These are phyloP conservation scores for Campaea margaritaria DNA, from an alignment of 2,888 invertebrate genomes.

Conservation along the genomic window DNA sequence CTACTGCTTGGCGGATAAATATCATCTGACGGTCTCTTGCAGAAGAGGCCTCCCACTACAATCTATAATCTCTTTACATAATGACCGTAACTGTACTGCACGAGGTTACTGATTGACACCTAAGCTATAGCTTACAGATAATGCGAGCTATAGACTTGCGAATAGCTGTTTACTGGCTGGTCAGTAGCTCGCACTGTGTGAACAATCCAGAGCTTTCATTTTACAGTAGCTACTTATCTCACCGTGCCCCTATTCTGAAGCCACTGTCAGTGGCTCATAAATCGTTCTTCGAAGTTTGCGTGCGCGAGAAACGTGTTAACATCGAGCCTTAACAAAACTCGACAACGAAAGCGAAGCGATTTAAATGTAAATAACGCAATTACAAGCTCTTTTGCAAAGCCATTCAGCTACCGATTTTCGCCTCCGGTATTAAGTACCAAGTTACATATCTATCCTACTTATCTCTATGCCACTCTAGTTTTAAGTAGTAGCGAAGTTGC, in stretches of 20 bases:
- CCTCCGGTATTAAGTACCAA: too few species aligned
- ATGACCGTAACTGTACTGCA: too few species aligned
- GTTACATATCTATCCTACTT: too few species aligned
- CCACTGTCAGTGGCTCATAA: slow-evolving; percentile 47
- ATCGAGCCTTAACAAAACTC: slow-evolving; percentile 54
- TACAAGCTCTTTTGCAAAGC: slow-evolving; percentile 54
- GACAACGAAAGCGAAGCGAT: slow-evolving; percentile 65
- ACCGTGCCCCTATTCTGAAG: slow-evolving; percentile 34
- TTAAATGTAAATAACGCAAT: slow-evolving; percentile 77
- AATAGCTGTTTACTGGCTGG: too few species aligned
- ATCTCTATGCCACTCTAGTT: too few species aligned
- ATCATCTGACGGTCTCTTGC: too few species aligned
- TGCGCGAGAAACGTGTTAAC: slow-evolving; percentile 62
- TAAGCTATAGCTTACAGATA: too few species aligned
- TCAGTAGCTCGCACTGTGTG: not conserved
- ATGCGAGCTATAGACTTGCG: too few species aligned
- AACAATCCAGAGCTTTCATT: slow-evolving; percentile 1
- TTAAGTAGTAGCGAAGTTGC: slow-evolving; percentile 36
- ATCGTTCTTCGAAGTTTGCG: slow-evolving; percentile 52
- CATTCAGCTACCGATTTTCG: slow-evolving; percentile 48
- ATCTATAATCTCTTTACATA: too few species aligned
- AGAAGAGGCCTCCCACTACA: too few species aligned
- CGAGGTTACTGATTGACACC: too few species aligned
- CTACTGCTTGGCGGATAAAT: too few species aligned
- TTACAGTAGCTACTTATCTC: slow-evolving; percentile 13